Conservation (phyloP, 2,888 invertebrate genomes). For the Neoaliturus tenellus region DNA sequence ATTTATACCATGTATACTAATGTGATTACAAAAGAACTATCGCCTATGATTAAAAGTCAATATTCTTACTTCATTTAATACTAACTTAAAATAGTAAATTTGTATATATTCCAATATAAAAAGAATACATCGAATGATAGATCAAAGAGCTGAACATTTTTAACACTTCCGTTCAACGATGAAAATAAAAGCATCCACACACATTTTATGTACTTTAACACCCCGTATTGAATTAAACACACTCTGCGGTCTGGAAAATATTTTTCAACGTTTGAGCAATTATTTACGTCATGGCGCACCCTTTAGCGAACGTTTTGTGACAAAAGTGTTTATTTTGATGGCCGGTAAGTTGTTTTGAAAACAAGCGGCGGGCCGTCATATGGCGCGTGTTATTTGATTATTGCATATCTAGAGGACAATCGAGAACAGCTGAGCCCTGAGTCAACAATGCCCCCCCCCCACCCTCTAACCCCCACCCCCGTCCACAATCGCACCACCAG, state of each 20-base stretch:
- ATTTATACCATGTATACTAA: too few species aligned
- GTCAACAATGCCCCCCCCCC: slow-evolving; percentile 23
- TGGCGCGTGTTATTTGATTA: slow-evolving; percentile 53
- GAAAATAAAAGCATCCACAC: not conserved
- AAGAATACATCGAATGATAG: too few species aligned
- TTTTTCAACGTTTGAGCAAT: slow-evolving; percentile 47
- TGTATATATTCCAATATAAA: too few species aligned
- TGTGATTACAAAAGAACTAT: too few species aligned
- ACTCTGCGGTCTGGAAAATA: slow-evolving; percentile 12
- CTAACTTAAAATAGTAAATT: too few species aligned
- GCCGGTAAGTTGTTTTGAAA: slow-evolving; percentile 53
- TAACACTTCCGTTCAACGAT: not conserved
- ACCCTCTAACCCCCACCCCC: not conserved
- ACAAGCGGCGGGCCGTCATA: slow-evolving; percentile 42
- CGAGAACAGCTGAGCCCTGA: slow-evolving; percentile 41
- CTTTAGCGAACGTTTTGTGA: slow-evolving; percentile 36
- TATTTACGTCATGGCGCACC: slow-evolving; percentile 40
- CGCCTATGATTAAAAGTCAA: too few species aligned
- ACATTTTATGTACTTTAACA: not conserved
- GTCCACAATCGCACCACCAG: not conserved
- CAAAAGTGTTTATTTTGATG: slow-evolving; percentile 54
- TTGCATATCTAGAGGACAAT: slow-evolving; percentile 50
- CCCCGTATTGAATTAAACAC: not conserved
- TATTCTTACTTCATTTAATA: too few species aligned
- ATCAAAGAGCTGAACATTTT: not conserved